Percentiles rank a stretch among this genome's conserved stretches.
phyloP scores from a whole-genome alignment of 2,797 vertebrate species.

The Platalea minor region DNA sequence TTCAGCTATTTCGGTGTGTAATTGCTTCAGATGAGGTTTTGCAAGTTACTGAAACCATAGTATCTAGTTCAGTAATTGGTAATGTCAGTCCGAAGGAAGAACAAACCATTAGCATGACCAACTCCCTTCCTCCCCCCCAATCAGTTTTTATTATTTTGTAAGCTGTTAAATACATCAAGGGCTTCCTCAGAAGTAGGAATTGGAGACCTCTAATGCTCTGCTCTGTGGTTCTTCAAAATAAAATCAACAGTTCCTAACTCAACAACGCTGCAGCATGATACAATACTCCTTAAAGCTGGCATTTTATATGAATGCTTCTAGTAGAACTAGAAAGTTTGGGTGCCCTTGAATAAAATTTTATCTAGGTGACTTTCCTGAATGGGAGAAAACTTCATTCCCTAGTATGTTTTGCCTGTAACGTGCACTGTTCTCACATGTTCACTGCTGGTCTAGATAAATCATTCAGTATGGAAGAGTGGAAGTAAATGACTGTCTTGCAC shows the following conservation, averaged over 20 bases:
- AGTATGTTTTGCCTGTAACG: rapidly evolving
- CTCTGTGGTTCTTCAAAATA: neutral
- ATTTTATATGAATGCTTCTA: neutral
- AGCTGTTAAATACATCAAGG: neutral
- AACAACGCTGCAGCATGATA: neutral
- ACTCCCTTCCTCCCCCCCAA: neutral
- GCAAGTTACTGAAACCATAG: neutral
- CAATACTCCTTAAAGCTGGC: neutral
- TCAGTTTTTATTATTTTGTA: neutral
- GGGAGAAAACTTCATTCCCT: neutral
- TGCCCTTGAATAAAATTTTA: neutral
- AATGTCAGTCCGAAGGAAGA: neutral
- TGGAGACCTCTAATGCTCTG: neutral
- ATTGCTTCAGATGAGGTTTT: neutral
- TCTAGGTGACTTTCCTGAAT: neutral
- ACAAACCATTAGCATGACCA: neutral
- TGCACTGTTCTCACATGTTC: neutral
- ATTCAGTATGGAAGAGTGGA: neutral
- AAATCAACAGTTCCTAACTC: neutral
- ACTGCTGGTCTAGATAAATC: neutral
- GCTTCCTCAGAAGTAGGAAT: neutral
- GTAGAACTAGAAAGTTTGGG: neutral
- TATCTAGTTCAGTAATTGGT: neutral
- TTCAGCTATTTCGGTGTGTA: neutral
- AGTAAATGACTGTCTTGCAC: neutral